Conservation (phyloP, 2,888 invertebrate species). For the Spilosoma lubricipeda region DNA sequence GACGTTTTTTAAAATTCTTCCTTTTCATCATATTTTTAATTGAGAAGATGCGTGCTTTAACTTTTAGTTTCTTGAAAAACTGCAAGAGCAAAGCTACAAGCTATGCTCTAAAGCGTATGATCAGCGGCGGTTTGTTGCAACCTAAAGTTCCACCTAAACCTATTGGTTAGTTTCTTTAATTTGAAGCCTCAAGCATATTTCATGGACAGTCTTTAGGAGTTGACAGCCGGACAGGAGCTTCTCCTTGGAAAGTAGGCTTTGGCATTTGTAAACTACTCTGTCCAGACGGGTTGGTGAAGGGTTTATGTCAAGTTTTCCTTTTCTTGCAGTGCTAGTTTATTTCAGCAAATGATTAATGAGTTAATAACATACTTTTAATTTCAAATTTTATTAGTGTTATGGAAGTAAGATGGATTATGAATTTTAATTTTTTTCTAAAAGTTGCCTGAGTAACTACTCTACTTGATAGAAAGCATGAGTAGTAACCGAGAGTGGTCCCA, state of each 20-base stretch:
- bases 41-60: slow-evolving; percentile 64
- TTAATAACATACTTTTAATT: no score
- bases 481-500: no score
- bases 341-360: neutral
- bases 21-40: neutral
- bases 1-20: neutral
- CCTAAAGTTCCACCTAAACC: slow-evolving; percentile 39
- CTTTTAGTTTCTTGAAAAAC: slow-evolving; percentile 66
- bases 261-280: no score
- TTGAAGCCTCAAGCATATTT: neutral
- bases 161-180: slow-evolving; percentile 37
- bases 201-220: no score
- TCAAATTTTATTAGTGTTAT: neutral
- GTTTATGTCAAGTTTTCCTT: no score
- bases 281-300: no score
- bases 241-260: no score
- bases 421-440: no score
- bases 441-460: no score
- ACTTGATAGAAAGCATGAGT: no score
- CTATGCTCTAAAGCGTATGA: slow-evolving; percentile 38
- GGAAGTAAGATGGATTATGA: neutral
- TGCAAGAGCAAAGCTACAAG: slow-evolving; percentile 59
- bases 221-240: no score
- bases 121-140: slow-evolving; percentile 39
- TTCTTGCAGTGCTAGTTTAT: no score